These are phyloP conservation scores for Thymallus thymallus DNA, from an alignment of 2,113 vertebrate species.

Conservation along the genomic window DNA sequence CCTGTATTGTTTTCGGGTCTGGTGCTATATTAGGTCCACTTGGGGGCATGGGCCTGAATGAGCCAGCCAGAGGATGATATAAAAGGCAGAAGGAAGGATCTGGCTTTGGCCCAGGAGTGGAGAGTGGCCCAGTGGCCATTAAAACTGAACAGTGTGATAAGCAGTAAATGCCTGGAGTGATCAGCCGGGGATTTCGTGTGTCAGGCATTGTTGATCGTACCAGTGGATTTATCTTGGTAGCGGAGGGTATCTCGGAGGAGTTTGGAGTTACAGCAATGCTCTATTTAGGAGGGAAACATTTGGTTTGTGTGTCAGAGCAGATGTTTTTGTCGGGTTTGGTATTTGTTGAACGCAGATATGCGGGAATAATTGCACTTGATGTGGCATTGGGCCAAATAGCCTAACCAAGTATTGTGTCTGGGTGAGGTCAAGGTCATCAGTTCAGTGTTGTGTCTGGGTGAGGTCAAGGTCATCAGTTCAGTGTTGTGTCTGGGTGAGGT, in stretches of 20 bases:
- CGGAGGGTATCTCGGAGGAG: too few species aligned
- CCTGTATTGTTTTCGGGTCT: neutral
- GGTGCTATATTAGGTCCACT: neutral
- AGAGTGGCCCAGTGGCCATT: neutral
- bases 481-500: neutral
- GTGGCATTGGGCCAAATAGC: too few species aligned
- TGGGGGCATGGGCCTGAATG: neutral
- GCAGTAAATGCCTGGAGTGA: neutral
- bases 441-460: neutral
- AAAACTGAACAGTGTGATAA: neutral
- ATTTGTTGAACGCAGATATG: too few species aligned
- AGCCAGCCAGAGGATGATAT: neutral
- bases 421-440: neutral
- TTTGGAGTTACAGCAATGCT: neutral
- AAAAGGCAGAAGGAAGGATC: neutral
- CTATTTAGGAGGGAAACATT: neutral
- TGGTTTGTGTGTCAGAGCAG: too few species aligned
- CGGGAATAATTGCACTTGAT: too few species aligned
- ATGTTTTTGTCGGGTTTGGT: too few species aligned
- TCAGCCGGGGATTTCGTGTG: neutral
- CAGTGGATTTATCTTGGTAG: neutral
- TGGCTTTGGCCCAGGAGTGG: neutral
- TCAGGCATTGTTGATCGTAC: neutral
- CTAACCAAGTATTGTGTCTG: neutral
- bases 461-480: neutral